A percentile compares a stretch with the other conserved stretches of the same genome.
These are phyloP conservation scores for Nephrotoma flavescens DNA, from an alignment of 2,888 invertebrate genomes.

Conservation along the genomic window DNA sequence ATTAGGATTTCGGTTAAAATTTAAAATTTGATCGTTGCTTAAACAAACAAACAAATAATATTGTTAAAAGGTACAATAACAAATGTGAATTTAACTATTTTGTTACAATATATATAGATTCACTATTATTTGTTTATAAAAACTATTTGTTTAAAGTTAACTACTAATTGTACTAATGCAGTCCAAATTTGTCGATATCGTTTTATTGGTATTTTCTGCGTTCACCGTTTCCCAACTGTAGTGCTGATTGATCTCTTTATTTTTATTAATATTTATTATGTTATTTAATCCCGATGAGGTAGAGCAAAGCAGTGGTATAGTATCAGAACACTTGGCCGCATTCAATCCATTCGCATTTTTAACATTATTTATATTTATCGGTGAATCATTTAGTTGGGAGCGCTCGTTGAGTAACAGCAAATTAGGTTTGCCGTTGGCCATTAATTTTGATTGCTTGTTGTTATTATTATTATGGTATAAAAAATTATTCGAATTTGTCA, in stretches of 20 bases:
- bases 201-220: conserved; percentile 11
- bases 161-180: conserved; percentile 16
- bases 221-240: conserved; percentile 7
- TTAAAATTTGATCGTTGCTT: not conserved
- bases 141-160: conserved; percentile 7
- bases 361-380: not conserved
- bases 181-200: conserved; percentile 14
- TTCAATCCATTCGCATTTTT: conserved; percentile 9
- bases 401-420: not conserved
- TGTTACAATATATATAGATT: not conserved
- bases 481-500: not conserved
- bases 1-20: not conserved
- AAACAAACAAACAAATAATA: not conserved
- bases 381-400: not conserved
- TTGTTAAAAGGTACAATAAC: not conserved
- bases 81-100: not conserved
- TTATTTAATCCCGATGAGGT: conserved; percentile 8
- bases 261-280: conserved; percentile 10
- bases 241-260: conserved; percentile 1
- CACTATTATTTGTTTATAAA: not conserved
- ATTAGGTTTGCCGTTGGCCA: not conserved
- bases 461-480: not conserved
- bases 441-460: conserved; percentile 6
- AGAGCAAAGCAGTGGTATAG: conserved; percentile 15
- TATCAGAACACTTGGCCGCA: conserved; percentile 12